A percentile compares a stretch with the other conserved stretches of the same genome.
Conservation (phyloP, 2,113 vertebrate species). For the Eulacestoma nigropectus region DNA sequence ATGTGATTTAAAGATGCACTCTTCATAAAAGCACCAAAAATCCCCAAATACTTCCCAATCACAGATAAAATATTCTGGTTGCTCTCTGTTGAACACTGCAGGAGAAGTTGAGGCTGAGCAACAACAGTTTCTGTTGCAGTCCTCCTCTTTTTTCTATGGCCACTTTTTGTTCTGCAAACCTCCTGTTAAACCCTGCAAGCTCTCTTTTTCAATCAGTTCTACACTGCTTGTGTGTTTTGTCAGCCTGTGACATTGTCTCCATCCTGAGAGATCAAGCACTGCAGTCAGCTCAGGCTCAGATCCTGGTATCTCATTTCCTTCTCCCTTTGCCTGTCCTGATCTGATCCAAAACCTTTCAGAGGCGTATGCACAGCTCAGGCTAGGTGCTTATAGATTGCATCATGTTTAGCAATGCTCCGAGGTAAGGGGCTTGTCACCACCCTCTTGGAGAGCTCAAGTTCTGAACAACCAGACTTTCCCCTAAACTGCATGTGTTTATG, state of each 20-base stretch:
- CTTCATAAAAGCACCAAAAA: not conserved
- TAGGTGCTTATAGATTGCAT: not conserved
- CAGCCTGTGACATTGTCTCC: not conserved
- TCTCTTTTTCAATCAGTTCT: not conserved
- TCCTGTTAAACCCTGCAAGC: not conserved
- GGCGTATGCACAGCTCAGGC: rapidly evolving
- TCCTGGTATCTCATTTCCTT: not conserved
- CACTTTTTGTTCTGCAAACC: not conserved
- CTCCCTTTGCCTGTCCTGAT: not conserved
- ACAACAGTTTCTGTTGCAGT: not conserved
- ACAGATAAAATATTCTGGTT: not conserved
- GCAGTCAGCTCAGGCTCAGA: not conserved
- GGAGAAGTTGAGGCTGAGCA: not conserved
- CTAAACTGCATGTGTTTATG: not conserved
- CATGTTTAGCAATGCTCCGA: not conserved
- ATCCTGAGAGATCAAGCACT: not conserved
- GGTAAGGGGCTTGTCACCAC: constrained; percentile 15
- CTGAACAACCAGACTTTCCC: not conserved
- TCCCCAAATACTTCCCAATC: not conserved
- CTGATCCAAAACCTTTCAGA: not conserved
- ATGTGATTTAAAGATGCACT: not conserved
- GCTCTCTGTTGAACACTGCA: not conserved
- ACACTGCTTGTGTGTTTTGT: not conserved
- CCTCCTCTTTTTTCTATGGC: not conserved
- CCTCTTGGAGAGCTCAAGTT: not conserved